Percentiles rank a stretch among this genome's conserved stretches.
phyloP scores from a whole-genome alignment of 2,888 invertebrate species.

The Chromoteleia sp. region DNA sequence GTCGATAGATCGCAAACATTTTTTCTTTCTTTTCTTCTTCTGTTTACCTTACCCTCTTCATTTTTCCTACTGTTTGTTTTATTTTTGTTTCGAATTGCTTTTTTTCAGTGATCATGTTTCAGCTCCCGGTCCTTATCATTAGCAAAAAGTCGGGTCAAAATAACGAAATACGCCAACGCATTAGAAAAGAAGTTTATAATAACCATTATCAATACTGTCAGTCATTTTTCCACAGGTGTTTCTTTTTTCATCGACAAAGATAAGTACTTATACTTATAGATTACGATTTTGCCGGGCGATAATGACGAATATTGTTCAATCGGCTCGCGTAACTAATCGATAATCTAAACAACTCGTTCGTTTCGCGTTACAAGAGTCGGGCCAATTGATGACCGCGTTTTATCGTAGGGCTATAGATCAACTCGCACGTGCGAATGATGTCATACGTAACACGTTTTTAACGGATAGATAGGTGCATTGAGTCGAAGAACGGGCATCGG shows the following conservation, averaged over 20 bases:
- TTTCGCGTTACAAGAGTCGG: slow-evolving; percentile 24
- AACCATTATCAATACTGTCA: slow-evolving; percentile 59
- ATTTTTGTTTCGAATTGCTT: slow-evolving; percentile 2
- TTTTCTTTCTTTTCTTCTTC: not conserved
- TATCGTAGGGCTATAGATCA: slow-evolving; percentile 36
- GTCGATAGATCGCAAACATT: slow-evolving; percentile 1
- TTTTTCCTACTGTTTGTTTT: not conserved
- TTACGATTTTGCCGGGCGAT: slow-evolving; percentile 44
- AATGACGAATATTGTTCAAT: slow-evolving; percentile 36
- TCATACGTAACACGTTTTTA: slow-evolving; percentile 13
- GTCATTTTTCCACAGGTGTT: slow-evolving; percentile 69
- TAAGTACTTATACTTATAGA: slow-evolving; percentile 59
- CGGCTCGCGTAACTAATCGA: slow-evolving; percentile 46
- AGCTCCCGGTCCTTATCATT: slow-evolving; percentile 24
- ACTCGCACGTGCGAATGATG: slow-evolving; percentile 44
- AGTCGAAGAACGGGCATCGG: slow-evolving; percentile 45
- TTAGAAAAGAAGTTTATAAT: slow-evolving; percentile 35
- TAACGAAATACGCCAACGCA: slow-evolving; percentile 20
- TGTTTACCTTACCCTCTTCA: not conserved
- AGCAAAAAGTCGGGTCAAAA: slow-evolving; percentile 28
- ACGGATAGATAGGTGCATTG: slow-evolving; percentile 39
- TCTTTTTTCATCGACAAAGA: slow-evolving; percentile 61
- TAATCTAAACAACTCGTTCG: slow-evolving; percentile 10
- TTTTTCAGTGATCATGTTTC: slow-evolving; percentile 22
- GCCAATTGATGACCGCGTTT: slow-evolving; percentile 16